A percentile compares a stretch with the other conserved stretches of the same genome.
Conservation (phyloP, 2,888 invertebrate species). For the Rhyacophila evoluta region DNA sequence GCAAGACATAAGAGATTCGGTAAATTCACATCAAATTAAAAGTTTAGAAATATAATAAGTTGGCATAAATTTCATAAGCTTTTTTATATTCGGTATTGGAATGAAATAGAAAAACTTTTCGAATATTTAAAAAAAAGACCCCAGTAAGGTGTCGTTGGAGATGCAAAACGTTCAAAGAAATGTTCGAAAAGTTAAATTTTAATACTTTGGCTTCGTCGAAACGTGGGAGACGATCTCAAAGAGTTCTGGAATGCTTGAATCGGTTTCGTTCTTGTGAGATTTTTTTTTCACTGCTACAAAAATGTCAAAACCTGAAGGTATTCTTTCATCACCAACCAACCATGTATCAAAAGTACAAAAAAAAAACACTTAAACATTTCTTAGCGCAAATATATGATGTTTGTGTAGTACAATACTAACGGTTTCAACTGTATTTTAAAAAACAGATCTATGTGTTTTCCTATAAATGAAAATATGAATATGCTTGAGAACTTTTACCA, state of each 20-base stretch:
- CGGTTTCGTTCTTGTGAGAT: background rate
- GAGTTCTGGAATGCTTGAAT: background rate
- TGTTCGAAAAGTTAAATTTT: background rate
- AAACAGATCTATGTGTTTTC: too few relatives aligned
- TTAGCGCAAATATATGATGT: too few relatives aligned
- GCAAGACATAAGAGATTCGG: too few relatives aligned
- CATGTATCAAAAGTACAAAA: background rate
- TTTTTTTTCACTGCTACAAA: background rate
- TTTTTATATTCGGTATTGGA: background rate
- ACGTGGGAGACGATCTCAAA: background rate
- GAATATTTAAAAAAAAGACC: background rate
- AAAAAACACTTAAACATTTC: too few relatives aligned
- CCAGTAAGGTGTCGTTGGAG: background rate
- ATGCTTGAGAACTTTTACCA: too few relatives aligned
- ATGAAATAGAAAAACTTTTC: background rate
- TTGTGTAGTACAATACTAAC: too few relatives aligned
- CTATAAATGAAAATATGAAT: too few relatives aligned
- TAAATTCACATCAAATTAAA: too few relatives aligned
- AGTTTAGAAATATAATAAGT: too few relatives aligned
- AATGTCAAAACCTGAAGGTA: background rate
- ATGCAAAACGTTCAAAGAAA: background rate
- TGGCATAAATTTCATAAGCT: background rate
- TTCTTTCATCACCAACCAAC: background rate
- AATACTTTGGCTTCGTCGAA: background rate
- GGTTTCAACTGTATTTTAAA: too few relatives aligned